Evolutionary conservation across 2,113 vertebrate genomes (phyloP).

Genomic region (Alectura lathami): DNA sequence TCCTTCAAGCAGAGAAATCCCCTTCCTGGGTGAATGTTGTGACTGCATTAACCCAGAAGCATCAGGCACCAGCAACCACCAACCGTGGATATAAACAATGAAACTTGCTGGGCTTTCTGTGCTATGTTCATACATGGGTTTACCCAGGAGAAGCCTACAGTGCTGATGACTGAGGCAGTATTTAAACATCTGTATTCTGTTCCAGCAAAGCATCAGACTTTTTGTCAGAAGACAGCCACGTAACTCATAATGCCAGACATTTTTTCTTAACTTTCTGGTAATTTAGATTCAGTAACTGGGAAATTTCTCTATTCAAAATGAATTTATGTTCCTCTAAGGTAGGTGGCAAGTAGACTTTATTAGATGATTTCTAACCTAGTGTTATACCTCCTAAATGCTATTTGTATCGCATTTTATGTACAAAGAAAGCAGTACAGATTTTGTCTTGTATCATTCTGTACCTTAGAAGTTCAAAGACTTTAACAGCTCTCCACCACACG

Average conservation of each 20-base stretch:
- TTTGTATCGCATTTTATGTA: neutral
- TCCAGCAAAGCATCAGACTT: neutral
- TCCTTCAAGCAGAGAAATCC: neutral
- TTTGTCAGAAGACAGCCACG: neutral
- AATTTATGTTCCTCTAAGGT: neutral
- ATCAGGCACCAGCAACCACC: neutral
- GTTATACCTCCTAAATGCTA: neutral
- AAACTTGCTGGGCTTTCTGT: neutral
- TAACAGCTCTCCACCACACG: neutral
- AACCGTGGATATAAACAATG: neutral
- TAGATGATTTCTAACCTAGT: neutral
- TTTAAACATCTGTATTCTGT: neutral
- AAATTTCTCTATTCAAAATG: neutral
- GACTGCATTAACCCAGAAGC: neutral
- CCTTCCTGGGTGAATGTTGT: neutral
- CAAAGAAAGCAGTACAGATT: rapidly evolving
- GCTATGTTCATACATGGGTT: neutral
- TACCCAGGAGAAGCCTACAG: neutral
- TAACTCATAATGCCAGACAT: neutral
- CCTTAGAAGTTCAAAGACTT: neutral
- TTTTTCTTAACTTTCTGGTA: neutral
- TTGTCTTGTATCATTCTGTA: neutral
- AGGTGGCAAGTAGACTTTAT: neutral
- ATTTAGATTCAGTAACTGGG: neutral
- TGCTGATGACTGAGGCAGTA: neutral